phyloP scores from a whole-genome alignment of 1,140 invertebrate genomes.

The Doryteuthis pealeii region DNA sequence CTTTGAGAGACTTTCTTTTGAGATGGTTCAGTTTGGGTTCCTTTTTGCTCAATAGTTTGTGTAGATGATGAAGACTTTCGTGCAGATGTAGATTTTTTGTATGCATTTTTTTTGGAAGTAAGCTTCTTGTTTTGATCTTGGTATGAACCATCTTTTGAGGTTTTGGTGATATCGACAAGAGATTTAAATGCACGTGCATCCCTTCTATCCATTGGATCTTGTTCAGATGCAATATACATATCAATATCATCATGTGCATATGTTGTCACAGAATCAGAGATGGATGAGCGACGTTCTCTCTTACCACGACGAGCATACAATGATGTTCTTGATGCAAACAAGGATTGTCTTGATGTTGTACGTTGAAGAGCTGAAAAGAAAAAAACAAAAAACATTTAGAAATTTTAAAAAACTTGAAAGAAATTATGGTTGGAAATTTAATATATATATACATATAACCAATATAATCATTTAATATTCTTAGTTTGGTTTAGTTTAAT shows the following conservation, averaged over 20 bases:
- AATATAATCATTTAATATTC: too few species aligned
- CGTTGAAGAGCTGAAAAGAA: slow-evolving; percentile 38
- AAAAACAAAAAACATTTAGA: too few species aligned
- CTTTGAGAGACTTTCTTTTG: too few species aligned
- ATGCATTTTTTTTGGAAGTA: background rate
- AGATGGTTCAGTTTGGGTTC: background rate
- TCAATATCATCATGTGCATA: slow-evolving; percentile 47
- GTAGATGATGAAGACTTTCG: background rate
- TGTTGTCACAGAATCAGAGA: slow-evolving; percentile 36
- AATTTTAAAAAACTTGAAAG: too few species aligned
- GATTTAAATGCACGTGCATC: slow-evolving; percentile 39
- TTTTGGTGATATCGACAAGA: slow-evolving; percentile 35
- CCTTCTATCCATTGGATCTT: slow-evolving; percentile 26
- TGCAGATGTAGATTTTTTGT: slow-evolving; percentile 2
- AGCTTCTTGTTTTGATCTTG: too few species aligned
- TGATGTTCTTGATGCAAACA: slow-evolving; percentile 52
- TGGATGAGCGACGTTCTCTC: slow-evolving; percentile 35
- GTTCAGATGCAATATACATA: slow-evolving; percentile 15
- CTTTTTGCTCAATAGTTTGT: background rate
- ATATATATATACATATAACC: too few species aligned
- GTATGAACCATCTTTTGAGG: too few species aligned
- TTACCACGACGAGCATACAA: slow-evolving; percentile 43
- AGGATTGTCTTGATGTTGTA: slow-evolving; percentile 42
- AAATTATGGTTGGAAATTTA: too few species aligned
- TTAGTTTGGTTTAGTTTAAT: too few species aligned